These are phyloP conservation scores for Synanthedon formicaeformis DNA, from an alignment of 2,888 invertebrate genomes.

Conservation along the genomic window DNA sequence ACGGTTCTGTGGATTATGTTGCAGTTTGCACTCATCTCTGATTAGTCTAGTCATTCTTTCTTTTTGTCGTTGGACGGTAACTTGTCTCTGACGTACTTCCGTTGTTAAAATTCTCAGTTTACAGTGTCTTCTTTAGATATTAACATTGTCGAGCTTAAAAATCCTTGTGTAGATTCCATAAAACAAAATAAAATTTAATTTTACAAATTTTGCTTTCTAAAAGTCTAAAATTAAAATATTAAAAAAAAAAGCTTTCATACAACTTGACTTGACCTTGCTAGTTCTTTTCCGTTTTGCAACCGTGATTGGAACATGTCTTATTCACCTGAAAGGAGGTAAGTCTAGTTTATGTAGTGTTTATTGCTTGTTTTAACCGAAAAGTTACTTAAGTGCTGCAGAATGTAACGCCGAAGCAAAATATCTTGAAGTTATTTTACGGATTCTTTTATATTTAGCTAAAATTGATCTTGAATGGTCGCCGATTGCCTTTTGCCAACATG, in stretches of 20 bases:
- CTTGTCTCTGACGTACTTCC: constrained; percentile 40
- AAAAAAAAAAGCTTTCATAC: constrained; percentile 44
- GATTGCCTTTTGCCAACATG: constrained; percentile 70
- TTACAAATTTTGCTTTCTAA: constrained; percentile 11
- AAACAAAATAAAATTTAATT: constrained; percentile 29
- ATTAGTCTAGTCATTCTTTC: too few relatives aligned
- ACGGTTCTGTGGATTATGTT: too few relatives aligned
- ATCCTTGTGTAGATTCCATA: constrained; percentile 26
- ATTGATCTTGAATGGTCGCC: constrained; percentile 39
- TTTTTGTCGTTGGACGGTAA: constrained; percentile 4
- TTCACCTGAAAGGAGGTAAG: constrained; percentile 85
- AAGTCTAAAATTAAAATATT: background rate
- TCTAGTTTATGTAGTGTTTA: constrained; percentile 43
- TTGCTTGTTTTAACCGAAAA: constrained; percentile 22
- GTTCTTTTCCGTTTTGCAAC: constrained; percentile 81
- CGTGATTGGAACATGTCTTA: constrained; percentile 87
- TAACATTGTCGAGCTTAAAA: constrained; percentile 17
- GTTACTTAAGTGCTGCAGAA: constrained; percentile 2
- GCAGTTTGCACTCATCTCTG: too few relatives aligned
- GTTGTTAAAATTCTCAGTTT: constrained; percentile 44
- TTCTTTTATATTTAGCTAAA: constrained; percentile 14
- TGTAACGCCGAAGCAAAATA: background rate
- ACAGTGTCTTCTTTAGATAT: constrained; percentile 27
- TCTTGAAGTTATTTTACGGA: background rate
- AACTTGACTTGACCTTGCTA: constrained; percentile 71